Evolutionary conservation across 2,797 vertebrate genomes (phyloP), one percentile per base, ranked within the genome.

Genomic region (Takifugu ocellatus): DNA sequence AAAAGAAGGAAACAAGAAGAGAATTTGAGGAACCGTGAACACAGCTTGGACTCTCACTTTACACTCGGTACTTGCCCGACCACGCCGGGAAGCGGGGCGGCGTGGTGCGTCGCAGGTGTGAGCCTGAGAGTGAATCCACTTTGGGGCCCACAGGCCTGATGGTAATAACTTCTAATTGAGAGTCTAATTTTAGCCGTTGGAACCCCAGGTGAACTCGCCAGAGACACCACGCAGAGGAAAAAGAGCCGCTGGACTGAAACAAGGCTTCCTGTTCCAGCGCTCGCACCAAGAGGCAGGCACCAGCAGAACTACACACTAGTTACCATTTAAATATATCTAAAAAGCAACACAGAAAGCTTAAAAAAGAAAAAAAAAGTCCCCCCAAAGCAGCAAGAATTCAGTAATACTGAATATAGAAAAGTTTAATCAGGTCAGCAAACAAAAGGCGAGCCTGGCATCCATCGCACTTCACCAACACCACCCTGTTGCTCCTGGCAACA

Each of bases 81-180:
- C 61, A 56, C 31, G 25, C 55, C 39, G 55, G 60, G 76, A 62
- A 24, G 60, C 64, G 71, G 59, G 44, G 49, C 79, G 75, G 64
- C 63, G 78, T 63, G 68, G 60, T 36, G 50, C 78, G 75, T 64
- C 66, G 78, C 74, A 63, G 72, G 78, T 82, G 76, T 73, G 77
- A 81, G 69, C 50, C 1, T 74, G 75, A 69, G 75, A 83, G 74
- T 44, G 78, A 87, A 84, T 79, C 58, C 84, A 84, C 86, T 68
- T 63, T 72, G 78, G 86, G 84, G 81, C 84, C 85, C 71, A 88
- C 74, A 81, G 82, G 85, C 87, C 86, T 77, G 87, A 83, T 70
- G 58, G 82, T 90, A 92, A 91, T 91, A 89, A 85, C 87, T 90
- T 84, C 84, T 92, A 89, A 92, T 91, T 91, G 88, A 83, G 75